Evolutionary conservation across 2,888 invertebrate genomes (phyloP), one percentile per base, ranked within the genome.

Genomic region (Xanthia togata): DNA sequence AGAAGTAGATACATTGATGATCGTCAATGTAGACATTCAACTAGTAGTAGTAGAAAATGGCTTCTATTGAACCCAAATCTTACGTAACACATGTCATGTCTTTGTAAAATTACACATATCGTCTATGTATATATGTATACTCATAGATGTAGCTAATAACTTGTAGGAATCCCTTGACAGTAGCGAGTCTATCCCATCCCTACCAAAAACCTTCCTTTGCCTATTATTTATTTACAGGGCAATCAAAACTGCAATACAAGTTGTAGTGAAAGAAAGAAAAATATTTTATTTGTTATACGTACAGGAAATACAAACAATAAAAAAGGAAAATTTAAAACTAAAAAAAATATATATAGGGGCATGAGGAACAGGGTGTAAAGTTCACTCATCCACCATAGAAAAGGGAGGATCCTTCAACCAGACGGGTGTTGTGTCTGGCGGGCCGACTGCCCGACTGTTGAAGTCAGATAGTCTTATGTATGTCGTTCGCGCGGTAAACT

Each of bases 151-250:
- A 41, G n/a, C 23, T 12, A 20, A 41, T 1, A 4, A 12, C 4
- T 9, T 35, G 5, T 35, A 53, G 4, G 17, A 50, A 68, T 59
- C 50, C 35, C n/a, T 78, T 41, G 41, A 68, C 8, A 59, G 50
- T 53, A 60, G 35, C 50, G 20, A 50, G 9, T 50, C 14, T 50
- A 44, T 69, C 9, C 6, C 17, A 53, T 35, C 1, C 20, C n/a
- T 9, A 57, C 41, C 23, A 41, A n/a, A 44, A 1, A 20, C n/a
- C n/a, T 65, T 47, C 1, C 3, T 55, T 55, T 12, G 4, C 3
- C 23, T 44, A 12, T 75, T 75, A 44, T 50, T 41, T 78, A 68
- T 78, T 78, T n/a, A 41, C 1, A 31, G 47, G 14, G 26, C 35
- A 55, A 77, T 77, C n/a, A 70, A 47, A 62, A 62, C 26, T 35